Evolutionary conservation across 1,140 invertebrate genomes (phyloP), one percentile per base, ranked within the genome.

Genomic region (Oreohelix idahoensis): DNA sequence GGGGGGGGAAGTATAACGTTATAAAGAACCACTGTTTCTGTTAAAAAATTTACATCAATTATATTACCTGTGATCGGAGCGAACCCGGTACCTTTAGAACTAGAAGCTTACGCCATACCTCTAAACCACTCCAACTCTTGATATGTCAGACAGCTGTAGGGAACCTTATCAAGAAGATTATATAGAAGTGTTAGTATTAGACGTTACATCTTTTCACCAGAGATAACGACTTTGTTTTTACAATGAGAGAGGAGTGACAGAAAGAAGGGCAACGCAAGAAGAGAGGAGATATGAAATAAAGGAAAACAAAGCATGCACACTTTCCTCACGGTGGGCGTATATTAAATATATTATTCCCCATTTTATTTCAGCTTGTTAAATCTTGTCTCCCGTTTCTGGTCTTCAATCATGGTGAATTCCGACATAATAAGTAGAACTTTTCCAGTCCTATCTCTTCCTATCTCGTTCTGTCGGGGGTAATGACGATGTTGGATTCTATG

Each of bases 321-420:
- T 5, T 10, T 32, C n/a, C 63, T 35, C 63, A 11, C 29, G 11
- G 29, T 66, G 63, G n/a, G 63, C 29, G 63, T 32, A 32, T 35
- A 66, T 35, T 66, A 66, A 66, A 66, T 66, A 66, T 66, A 66
- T 66, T 66, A 32, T 32, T 23, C 26, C 23, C 53, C 63, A 58
- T 17, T 8, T 66, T 29, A 66, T 66, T 66, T 1, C 10, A 29
- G 1, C 63, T 66, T 11, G 63, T 66, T 66, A 66, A 29, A 32
- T 2, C 26, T 11, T 11, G 1, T n/a, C 63, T 66, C 1, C 8
- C 63, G 63, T 66, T 29, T 66, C 2, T 35, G 29, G 63, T 23
- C 63, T 29, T 66, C 63, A 66, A 35, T 66, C 63, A 29, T 15
- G 63, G 29, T n/a, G 29, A 2, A 32, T 66, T 35, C 29, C 63